Conservation (phyloP, 2,888 invertebrate genomes). For the Rhingia campestris region DNA sequence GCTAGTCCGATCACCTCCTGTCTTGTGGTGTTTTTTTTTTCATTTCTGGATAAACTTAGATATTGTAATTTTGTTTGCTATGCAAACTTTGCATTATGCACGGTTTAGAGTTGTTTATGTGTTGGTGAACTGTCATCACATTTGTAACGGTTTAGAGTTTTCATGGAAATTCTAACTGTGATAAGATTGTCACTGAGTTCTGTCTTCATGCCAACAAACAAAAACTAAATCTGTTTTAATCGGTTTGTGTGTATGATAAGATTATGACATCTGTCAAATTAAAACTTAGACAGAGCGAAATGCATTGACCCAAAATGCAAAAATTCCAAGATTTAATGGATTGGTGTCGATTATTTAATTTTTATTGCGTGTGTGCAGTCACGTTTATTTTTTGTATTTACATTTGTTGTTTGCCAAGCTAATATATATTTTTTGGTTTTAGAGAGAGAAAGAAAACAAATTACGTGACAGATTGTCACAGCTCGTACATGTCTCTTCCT, state of each 20-base stretch:
- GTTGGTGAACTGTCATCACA: slow-evolving; percentile 16
- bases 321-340: neutral
- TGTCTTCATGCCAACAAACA: slow-evolving; percentile 37
- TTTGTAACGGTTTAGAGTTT: slow-evolving; percentile 65
- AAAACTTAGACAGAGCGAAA: neutral
- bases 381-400: too few relatives aligned
- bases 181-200: slow-evolving; percentile 23
- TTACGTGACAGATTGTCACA: slow-evolving; percentile 62
- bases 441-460: neutral
- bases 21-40: neutral
- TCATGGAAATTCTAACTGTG: slow-evolving; percentile 66
- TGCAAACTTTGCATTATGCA: slow-evolving; percentile 45
- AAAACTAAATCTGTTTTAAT: slow-evolving; percentile 25
- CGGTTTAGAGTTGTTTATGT: slow-evolving; percentile 5
- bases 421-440: too few relatives aligned
- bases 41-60: slow-evolving; percentile 68
- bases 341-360: neutral
- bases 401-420: too few relatives aligned
- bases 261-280: slow-evolving; percentile 27
- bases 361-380: too few relatives aligned
- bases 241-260: neutral
- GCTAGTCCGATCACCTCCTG: neutral
- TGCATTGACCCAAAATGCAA: slow-evolving; percentile 19
- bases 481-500: slow-evolving; percentile 55
- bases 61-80: slow-evolving; percentile 57